A percentile compares a stretch with the other conserved stretches of the same genome.
Conservation (phyloP, 2,797 vertebrate species). For the Rousettus madagascariensis region DNA sequence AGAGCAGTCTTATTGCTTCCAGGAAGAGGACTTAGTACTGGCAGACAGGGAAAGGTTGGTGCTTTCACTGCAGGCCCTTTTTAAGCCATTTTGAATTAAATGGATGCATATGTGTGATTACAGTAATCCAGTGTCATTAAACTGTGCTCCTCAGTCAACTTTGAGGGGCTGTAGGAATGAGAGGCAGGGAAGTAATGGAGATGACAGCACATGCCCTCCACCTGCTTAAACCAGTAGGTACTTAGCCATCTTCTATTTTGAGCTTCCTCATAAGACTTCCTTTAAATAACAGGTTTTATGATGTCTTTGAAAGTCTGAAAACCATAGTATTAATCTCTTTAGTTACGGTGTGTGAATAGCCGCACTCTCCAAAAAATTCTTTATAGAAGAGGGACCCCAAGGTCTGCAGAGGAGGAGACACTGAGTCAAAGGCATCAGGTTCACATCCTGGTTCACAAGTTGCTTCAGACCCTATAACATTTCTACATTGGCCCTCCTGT, state of each 20-base stretch:
- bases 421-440: not conserved
- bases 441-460: not conserved
- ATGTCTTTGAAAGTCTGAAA: constrained; percentile 31
- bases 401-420: not conserved
- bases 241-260: not conserved
- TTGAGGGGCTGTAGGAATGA: not conserved
- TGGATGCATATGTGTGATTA: no score
- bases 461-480: not conserved
- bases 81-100: not conserved
- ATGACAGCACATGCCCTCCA: not conserved
- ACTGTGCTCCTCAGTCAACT: not conserved
- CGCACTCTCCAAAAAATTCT: not conserved
- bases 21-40: not conserved
- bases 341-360: not conserved
- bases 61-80: not conserved
- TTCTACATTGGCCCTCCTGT: not conserved
- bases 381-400: not conserved
- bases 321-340: constrained; percentile 24
- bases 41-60: not conserved
- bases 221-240: not conserved
- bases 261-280: not conserved
- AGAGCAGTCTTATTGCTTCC: not conserved
- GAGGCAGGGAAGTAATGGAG: not conserved
- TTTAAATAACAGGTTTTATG: constrained; percentile 41
- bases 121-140: not conserved